phyloP scores from a whole-genome alignment of 2,113 vertebrate genomes.

The Ictalurus furcatus region DNA sequence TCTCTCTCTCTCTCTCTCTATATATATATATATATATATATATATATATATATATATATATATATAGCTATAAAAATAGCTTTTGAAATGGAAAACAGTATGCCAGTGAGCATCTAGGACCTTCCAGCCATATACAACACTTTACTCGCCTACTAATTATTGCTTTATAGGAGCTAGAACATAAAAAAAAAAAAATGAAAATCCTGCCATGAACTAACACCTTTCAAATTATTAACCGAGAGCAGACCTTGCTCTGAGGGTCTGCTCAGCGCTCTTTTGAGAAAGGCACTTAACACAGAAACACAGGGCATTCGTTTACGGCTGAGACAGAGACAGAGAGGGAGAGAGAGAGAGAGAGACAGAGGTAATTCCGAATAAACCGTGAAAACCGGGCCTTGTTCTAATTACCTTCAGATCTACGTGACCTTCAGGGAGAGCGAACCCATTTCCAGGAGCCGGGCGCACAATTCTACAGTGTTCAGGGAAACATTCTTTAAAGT shows the following conservation, averaged over 20 bases:
- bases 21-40: too few relatives aligned
- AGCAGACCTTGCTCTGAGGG: constrained; percentile 21
- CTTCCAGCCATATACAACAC: constrained; percentile 2
- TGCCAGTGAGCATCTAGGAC: background rate
- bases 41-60: too few relatives aligned
- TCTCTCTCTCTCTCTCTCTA: too few relatives aligned
- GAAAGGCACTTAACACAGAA: background rate
- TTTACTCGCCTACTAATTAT: constrained; percentile 24
- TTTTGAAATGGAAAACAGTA: constrained; percentile 14
- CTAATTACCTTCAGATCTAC: constrained; percentile 19
- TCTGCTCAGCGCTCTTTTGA: background rate
- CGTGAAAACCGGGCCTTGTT: background rate
- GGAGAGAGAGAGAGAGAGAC: background rate
- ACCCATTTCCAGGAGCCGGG: background rate
- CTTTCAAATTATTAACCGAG: constrained; percentile 26
- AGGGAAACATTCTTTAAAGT: background rate
- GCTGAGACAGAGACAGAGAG: background rate
- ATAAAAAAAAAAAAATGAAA: background rate
- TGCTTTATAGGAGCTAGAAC: constrained; percentile 8
- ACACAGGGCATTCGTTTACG: background rate
- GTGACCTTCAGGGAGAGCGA: background rate
- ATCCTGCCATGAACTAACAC: constrained; percentile 6
- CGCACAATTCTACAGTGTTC: background rate
- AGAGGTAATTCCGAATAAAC: background rate
- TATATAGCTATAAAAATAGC: background rate